A percentile compares a stretch with the other conserved stretches of the same genome.
Evolutionary conservation across 2,113 vertebrate species (phyloP).

Genomic region (Falco punctatus): DNA sequence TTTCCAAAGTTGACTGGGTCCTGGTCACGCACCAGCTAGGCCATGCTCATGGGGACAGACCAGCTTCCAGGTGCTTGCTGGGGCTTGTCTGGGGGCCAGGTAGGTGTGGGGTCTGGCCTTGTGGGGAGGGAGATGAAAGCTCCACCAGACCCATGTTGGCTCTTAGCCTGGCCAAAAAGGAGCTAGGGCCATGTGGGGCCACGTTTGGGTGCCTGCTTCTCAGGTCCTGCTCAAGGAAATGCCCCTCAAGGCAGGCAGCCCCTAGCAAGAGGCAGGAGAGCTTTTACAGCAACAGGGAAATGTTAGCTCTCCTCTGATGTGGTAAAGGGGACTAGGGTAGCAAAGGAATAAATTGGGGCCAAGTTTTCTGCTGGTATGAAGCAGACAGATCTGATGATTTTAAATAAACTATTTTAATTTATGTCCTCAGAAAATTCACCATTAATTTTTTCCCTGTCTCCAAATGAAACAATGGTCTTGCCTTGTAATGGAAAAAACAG

Average conservation of each 20-base stretch:
- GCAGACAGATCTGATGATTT: background rate
- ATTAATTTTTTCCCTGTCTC: background rate
- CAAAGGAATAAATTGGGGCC: background rate
- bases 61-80: background rate
- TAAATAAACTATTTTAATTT: background rate
- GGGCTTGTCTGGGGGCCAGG: background rate
- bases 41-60: background rate
- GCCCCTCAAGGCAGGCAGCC: accelerated
- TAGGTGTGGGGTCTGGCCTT: accelerated
- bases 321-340: background rate
- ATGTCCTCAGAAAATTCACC: background rate
- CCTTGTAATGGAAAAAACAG: background rate
- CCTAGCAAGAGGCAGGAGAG: background rate
- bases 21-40: accelerated
- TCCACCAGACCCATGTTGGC: accelerated
- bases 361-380: background rate
- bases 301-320: accelerated
- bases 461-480: background rate
- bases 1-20: background rate
- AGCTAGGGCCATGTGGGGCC: background rate
- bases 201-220: background rate
- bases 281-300: background rate
- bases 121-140: background rate
- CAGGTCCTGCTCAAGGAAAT: accelerated
- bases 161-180: background rate